Conservation (phyloP, 2,797 vertebrate species). For the Gallinago stenura region DNA sequence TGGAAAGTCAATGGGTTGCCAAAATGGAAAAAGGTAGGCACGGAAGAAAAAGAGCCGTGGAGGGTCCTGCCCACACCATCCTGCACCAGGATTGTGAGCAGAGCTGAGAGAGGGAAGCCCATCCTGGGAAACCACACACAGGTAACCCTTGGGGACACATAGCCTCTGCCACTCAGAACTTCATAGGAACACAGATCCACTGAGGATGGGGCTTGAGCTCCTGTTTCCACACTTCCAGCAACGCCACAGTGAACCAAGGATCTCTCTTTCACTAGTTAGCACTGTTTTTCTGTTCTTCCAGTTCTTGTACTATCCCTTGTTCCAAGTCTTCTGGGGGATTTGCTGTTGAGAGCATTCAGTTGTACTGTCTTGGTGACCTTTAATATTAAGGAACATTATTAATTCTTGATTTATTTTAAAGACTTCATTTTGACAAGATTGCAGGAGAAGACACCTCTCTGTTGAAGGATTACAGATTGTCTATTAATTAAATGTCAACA, state of each 20-base stretch:
- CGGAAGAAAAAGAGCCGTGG: neutral
- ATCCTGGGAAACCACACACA: neutral
- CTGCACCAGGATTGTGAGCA: neutral
- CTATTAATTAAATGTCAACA: neutral
- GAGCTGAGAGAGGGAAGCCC: neutral
- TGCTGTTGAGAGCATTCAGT: neutral
- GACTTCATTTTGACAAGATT: neutral
- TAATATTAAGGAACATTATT: neutral
- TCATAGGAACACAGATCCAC: neutral
- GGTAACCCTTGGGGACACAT: neutral
- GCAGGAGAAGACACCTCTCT: neutral
- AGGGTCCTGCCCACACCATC: neutral
- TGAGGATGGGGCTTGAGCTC: neutral
- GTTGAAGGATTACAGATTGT: neutral
- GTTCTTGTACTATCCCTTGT: neutral
- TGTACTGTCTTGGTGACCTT: neutral
- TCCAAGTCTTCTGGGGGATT: neutral
- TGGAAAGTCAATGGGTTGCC: fast-evolving
- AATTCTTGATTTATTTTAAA: constrained; percentile 5
- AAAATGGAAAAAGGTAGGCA: too few relatives aligned
- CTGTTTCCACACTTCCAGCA: neutral
- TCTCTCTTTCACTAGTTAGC: neutral
- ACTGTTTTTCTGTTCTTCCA: neutral
- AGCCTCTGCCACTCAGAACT: neutral
- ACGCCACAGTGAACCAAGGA: neutral